phyloP scores from a whole-genome alignment of 2,113 vertebrate species.

The Desmodus rotundus region DNA sequence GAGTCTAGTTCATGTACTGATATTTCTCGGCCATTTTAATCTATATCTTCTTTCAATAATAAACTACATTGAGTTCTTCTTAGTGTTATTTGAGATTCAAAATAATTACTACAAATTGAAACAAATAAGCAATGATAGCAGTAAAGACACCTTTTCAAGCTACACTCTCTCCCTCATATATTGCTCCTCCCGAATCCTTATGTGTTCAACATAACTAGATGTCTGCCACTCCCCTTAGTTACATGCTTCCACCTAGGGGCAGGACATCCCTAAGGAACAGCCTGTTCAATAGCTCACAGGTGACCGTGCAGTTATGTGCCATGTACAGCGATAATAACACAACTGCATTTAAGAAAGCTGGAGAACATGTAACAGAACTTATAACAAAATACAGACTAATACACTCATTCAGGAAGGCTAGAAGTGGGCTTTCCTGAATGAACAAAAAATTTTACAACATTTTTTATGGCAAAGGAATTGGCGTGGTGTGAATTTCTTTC shows the following conservation, averaged over 20 bases:
- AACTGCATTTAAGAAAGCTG: not conserved
- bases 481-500: not conserved
- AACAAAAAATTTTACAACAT: not conserved
- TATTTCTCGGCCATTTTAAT: not conserved
- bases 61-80: not conserved
- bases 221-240: not conserved
- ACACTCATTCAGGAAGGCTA: not conserved
- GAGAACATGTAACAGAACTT: not conserved
- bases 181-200: accelerated
- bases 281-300: not conserved
- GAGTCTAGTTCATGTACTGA: not conserved
- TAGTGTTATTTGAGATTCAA: not conserved
- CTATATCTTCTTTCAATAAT: not conserved
- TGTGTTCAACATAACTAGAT: not conserved
- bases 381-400: not conserved
- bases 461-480: not conserved
- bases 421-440: not conserved
- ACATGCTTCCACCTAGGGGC: not conserved
- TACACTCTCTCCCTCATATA: not conserved
- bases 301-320: constrained; percentile 5
- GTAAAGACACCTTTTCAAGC: not conserved
- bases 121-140: not conserved
- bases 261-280: not conserved
- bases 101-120: not conserved
- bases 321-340: not conserved